Evolutionary conservation across 1,140 invertebrate genomes (phyloP).

Genomic region (Zaprionus camerounensis): DNA sequence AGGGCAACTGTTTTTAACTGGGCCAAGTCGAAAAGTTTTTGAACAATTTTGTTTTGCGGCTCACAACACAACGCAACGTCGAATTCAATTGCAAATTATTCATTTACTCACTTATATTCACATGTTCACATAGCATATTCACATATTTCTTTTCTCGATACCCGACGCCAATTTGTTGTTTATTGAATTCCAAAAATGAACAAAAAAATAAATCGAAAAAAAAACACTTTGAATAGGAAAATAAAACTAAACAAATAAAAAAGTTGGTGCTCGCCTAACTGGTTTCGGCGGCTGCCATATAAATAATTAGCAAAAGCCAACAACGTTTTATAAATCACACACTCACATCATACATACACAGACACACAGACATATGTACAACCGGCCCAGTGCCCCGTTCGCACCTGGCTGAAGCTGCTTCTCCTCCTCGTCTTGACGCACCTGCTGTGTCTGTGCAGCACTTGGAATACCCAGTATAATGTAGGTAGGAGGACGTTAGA

Average conservation of each 20-base stretch:
- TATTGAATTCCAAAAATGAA: conserved; percentile 57
- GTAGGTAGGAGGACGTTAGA: not conserved
- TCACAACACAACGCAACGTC: conserved; percentile 6
- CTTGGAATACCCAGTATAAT: conserved; percentile 27
- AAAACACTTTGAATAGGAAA: conserved; percentile 36
- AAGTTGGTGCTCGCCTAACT: conserved; percentile 63
- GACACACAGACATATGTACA: conserved; percentile 9
- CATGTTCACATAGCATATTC: conserved; percentile 13
- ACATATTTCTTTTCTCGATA: conserved; percentile 1
- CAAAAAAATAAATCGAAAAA: conserved; percentile 15
- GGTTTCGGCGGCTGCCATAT: conserved; percentile 65
- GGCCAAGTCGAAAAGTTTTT: conserved; percentile 62
- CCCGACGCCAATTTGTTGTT: conserved; percentile 69
- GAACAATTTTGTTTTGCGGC: conserved; percentile 28
- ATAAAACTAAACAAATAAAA: conserved; percentile 48
- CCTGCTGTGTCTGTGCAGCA: conserved; percentile 29
- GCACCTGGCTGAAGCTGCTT: not conserved
- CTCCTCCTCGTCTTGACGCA: conserved; percentile 20
- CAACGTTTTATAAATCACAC: conserved; percentile 54
- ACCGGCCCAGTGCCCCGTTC: conserved; percentile 20
- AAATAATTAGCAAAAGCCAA: conserved; percentile 63
- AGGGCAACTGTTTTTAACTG: conserved; percentile 50
- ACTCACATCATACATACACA: conserved; percentile 13
- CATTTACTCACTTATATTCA: conserved; percentile 19
- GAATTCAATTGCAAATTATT: conserved; percentile 59